Base-by-base conservation (phyloP, 2,797 vertebrate species). In the Gambusia yucatana region DNA sequence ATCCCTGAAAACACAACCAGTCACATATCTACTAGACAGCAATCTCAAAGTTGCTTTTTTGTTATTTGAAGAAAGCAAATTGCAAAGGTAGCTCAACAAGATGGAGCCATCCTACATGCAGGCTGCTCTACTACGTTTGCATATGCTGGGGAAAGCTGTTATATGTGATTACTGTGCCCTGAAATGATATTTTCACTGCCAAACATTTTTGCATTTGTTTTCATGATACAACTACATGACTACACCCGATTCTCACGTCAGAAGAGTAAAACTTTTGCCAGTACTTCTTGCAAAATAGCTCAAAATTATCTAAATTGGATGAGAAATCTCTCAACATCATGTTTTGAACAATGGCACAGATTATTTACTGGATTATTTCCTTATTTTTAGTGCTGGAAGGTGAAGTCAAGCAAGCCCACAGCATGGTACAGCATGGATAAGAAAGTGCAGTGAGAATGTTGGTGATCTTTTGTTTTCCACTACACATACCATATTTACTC, bases 1-100 rank as follows among this genome's bases (percentile, higher is more conserved):
- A 20, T 41, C 17, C 36, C 20, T 25, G 20, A 85, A 86, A 86
- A 82, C 72, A 28, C 20, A 50, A 7, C 43, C 74, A 71, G 46
- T 36, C 10, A 7, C 77, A 28, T 85, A 44, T 46, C 75, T 22
- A 48, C 72, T 63, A 67, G 59, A 55, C 63, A 67, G 72, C 14
- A 17, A 77, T 73, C 71, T 79, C 77, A 36, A 44, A 72, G 50
- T 76, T 65, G 43, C 50, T 78, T 76, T 57, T 33, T 2, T 36
- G 36, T 10, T 39, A 17, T 67, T 67, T 3, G 10, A 67, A 67
- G 20, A 41, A 20, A 41, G 36, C 36, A 41, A 67, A 33, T 11
- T 41, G 36, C 36, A 67, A 67, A 9, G 20, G 20, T 39, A 41
- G 57, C 72, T 75, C 20, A 22, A 81, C 33, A 50, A 82, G 73